phyloP scores from a whole-genome alignment of 2,888 invertebrate genomes.

The Sclerodermus sp. region DNA sequence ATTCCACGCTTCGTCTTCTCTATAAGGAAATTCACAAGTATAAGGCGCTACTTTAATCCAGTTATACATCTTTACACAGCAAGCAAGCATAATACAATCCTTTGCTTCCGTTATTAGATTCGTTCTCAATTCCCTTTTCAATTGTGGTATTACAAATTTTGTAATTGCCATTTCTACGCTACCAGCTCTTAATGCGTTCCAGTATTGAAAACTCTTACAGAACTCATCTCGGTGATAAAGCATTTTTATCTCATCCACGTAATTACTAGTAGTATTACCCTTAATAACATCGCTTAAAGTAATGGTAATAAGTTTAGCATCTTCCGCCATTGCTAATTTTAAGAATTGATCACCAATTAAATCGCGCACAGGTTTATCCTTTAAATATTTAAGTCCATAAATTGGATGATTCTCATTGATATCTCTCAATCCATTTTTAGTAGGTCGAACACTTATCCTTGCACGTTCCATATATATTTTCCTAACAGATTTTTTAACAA shows the following conservation, averaged over 20 bases:
- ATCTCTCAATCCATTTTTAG: slow-evolving; percentile 88
- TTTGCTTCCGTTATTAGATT: slow-evolving; percentile 84
- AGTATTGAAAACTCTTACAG: slow-evolving; percentile 89
- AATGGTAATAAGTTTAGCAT: slow-evolving; percentile 78
- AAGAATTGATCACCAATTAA: too few relatives aligned
- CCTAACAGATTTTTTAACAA: slow-evolving; percentile 81
- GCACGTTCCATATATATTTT: slow-evolving; percentile 88
- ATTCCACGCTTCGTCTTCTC: slow-evolving; percentile 92
- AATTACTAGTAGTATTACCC: slow-evolving; percentile 75
- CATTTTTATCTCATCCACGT: slow-evolving; percentile 87
- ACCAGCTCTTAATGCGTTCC: slow-evolving; percentile 88
- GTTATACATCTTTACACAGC: slow-evolving; percentile 83
- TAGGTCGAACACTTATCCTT: slow-evolving; percentile 78
- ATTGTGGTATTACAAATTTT: slow-evolving; percentile 85
- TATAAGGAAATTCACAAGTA: slow-evolving; percentile 71
- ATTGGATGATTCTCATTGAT: slow-evolving; percentile 94
- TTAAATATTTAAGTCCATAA: slow-evolving; percentile 85
- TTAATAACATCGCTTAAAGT: slow-evolving; percentile 75
- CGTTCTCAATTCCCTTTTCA: slow-evolving; percentile 81
- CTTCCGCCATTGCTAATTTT: slow-evolving; percentile 77
- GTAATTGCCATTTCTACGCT: slow-evolving; percentile 86
- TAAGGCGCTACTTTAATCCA: slow-evolving; percentile 90
- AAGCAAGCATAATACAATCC: slow-evolving; percentile 79
- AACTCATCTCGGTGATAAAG: slow-evolving; percentile 90
- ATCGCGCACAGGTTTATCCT: too few relatives aligned